Evolutionary conservation across 2,797 vertebrate species (phyloP), one percentile per base, ranked within the genome.

Genomic region (Scleropages formosus): DNA sequence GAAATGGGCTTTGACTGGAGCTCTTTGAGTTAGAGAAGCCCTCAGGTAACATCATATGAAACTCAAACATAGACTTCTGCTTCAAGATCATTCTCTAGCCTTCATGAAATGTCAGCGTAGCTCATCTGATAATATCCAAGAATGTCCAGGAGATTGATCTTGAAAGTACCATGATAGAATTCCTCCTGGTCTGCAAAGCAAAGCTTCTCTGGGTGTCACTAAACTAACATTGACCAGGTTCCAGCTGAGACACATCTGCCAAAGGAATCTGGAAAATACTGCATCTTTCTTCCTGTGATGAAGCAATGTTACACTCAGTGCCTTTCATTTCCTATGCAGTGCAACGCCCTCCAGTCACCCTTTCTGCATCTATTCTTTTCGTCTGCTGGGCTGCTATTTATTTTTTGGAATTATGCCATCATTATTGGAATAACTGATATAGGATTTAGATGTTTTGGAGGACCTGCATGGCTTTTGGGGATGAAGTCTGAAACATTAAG

Each of bases 201-300:
- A 10, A 67, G 63, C 80, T 22, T 27, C 24, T 16, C 51, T 22
- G 31, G 77, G 77, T 78, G 79, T 80, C 79, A 78, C 75, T 70
- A 78, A 69, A 49, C 8, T 71, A 78, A 78, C 70, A 75, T 46
- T 56, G 78, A 67, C 15, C 44, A 67, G 72, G 18, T 39, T 68
- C 76, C 74, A 82, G 64, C 24, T 24, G 62, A 63, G 13, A 51
- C 47, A 60, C 71, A 74, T 75, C 75, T 75, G 71, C 71, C 59
- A 72, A 53, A 74, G 60, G 39, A 84, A 83, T 89, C 82, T 88
- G 87, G 80, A 90, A 90, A 81, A 73, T 78, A 86, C 87, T 82
- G 76, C 85, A 81, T 85, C 70, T 82, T 85, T 80, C 76, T 88
- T 88, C 90, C 86, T 70, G 76, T 82, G 80, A 73, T 85, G 87